Evolutionary conservation across 2,113 vertebrate genomes (phyloP).

Genomic region (Hemibagrus wyckioides): DNA sequence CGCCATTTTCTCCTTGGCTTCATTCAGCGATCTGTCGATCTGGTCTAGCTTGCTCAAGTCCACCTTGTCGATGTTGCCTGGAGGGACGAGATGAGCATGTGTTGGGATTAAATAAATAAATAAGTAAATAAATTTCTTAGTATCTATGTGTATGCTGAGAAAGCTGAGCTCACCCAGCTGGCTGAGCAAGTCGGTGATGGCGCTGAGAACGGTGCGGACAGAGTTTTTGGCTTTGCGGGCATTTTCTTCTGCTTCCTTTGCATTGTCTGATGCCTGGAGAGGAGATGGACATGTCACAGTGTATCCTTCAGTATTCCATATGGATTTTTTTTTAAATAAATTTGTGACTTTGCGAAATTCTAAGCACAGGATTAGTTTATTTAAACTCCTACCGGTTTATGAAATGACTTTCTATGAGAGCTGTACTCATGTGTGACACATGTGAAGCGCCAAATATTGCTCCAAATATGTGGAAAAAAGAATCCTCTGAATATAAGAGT

Average conservation of each 20-base stretch:
- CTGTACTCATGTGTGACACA: too few species aligned
- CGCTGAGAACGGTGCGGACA: constrained; percentile 81
- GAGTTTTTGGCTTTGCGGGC: constrained; percentile 92
- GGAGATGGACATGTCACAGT: neutral
- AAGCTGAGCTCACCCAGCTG: constrained; percentile 79
- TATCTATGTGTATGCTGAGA: neutral
- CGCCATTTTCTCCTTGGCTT: constrained; percentile 86
- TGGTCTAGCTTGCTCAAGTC: constrained; percentile 89
- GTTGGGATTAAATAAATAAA: too few species aligned
- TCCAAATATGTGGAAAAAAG: too few species aligned
- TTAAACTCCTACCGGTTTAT: too few species aligned
- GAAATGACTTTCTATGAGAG: too few species aligned
- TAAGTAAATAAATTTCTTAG: neutral
- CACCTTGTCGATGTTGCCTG: constrained; percentile 92
- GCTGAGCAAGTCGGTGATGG: constrained; percentile 82
- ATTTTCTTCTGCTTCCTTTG: constrained; percentile 91
- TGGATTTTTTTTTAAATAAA: too few species aligned
- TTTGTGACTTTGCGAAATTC: too few species aligned
- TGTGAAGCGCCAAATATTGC: too few species aligned
- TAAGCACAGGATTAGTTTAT: too few species aligned
- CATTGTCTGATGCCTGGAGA: constrained; percentile 83
- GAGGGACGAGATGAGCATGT: neutral
- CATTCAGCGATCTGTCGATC: constrained; percentile 85
- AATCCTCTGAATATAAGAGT: too few species aligned
- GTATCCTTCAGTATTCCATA: too few species aligned